phyloP scores from a whole-genome alignment of 2,888 invertebrate species.

The Caenorhabditis parvicauda region DNA sequence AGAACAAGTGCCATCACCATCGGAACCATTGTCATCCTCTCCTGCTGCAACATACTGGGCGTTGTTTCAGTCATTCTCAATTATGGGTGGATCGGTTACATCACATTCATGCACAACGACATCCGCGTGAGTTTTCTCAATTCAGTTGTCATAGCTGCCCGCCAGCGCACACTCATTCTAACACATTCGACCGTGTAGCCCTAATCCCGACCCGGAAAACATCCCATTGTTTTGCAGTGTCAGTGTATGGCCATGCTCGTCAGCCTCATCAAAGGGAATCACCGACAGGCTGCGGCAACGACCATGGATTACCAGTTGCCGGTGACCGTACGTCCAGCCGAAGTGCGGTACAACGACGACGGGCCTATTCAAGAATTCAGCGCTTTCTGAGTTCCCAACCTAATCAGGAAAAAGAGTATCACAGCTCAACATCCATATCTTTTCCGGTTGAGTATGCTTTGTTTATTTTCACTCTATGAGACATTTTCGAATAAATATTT shows the following conservation, averaged over 20 bases:
- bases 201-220: too few relatives aligned
- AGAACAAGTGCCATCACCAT: constrained; percentile 28
- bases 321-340: constrained; percentile 13
- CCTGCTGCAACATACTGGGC: constrained; percentile 38
- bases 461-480: neutral
- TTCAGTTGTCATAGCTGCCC: too few relatives aligned
- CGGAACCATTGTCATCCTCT: constrained; percentile 41
- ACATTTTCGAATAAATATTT: too few relatives aligned
- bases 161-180: too few relatives aligned
- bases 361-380: constrained; percentile 50
- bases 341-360: constrained; percentile 49
- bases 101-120: constrained; percentile 50
- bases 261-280: constrained; percentile 21
- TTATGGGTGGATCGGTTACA: constrained; percentile 52
- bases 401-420: too few relatives aligned
- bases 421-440: too few relatives aligned
- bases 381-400: constrained; percentile 44
- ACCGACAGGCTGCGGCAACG: constrained; percentile 11
- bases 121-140: too few relatives aligned
- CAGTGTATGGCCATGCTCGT: constrained; percentile 4
- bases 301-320: constrained; percentile 41
- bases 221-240: too few relatives aligned
- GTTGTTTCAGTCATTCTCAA: constrained; percentile 41
- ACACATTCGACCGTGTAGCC: too few relatives aligned
- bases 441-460: neutral